Conservation (phyloP, 2,888 invertebrate genomes). For the Machimus rusticus region DNA sequence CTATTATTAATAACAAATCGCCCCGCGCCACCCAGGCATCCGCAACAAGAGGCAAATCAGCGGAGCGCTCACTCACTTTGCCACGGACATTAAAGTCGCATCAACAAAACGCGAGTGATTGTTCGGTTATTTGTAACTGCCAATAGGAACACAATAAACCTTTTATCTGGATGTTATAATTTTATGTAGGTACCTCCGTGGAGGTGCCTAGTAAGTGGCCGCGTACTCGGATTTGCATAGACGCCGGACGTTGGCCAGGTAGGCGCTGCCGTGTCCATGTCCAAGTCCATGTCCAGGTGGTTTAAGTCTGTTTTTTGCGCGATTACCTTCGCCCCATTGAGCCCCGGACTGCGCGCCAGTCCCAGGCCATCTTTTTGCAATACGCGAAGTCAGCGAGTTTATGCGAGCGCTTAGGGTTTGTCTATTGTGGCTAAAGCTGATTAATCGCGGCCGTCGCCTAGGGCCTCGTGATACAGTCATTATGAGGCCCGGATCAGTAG, state of each 20-base stretch:
- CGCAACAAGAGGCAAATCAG: conserved; percentile 26
- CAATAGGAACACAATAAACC: conserved; percentile 44
- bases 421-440: not conserved
- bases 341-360: not conserved
- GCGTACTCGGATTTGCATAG: conserved; percentile 23
- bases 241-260: not conserved
- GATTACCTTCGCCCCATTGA: not conserved
- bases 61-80: conserved; percentile 20
- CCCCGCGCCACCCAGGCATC: conserved; percentile 3
- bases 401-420: not conserved
- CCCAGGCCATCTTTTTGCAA: not conserved
- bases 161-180: conserved; percentile 43
- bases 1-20: conserved; percentile 22
- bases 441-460: not conserved
- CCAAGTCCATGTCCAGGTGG: not conserved
- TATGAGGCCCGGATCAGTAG: not conserved
- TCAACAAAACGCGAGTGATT: conserved; percentile 31
- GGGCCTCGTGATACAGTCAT: not conserved
- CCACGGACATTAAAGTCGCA: conserved; percentile 32
- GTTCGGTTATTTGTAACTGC: conserved; percentile 43
- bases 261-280: conserved; percentile 22
- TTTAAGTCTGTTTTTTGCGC: not conserved
- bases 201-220: not conserved
- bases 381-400: not conserved
- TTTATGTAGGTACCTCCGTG: conserved; percentile 23